Evolutionary conservation across 2,797 vertebrate genomes (phyloP).

Genomic region (Hirundo rustica): DNA sequence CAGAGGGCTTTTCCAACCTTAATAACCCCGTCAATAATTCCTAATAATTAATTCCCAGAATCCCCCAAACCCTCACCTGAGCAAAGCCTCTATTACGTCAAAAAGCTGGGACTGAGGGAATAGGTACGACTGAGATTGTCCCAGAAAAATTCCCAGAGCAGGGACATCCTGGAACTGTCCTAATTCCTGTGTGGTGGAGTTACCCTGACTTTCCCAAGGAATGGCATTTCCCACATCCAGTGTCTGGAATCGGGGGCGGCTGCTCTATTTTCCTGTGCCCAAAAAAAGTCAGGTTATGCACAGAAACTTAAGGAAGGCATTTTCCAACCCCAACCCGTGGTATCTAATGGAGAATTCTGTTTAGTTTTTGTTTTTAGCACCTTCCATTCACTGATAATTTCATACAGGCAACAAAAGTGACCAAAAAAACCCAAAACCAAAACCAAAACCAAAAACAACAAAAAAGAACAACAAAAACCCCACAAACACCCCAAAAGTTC

Average conservation of each 20-base stretch:
- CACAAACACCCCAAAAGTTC: neutral
- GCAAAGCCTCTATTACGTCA: neutral
- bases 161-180: neutral
- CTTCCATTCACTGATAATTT: neutral
- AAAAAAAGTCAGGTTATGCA: neutral
- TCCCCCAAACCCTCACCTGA: neutral
- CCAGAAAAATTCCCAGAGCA: neutral
- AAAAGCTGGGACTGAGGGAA: neutral
- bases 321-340: accelerated
- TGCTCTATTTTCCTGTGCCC: neutral
- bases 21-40: neutral
- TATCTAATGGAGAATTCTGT: neutral
- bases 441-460: too few species aligned
- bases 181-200: neutral
- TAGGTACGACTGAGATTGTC: accelerated
- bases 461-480: too few species aligned
- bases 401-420: neutral
- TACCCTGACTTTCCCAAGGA: neutral
- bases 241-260: neutral
- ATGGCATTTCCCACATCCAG: neutral
- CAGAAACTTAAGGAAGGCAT: neutral
- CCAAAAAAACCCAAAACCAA: too few species aligned
- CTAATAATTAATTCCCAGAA: neutral
- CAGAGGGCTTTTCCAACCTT: neutral
- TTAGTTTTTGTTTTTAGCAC: neutral